phyloP scores from a whole-genome alignment of 2,797 vertebrate genomes.

The Manis javanica region DNA sequence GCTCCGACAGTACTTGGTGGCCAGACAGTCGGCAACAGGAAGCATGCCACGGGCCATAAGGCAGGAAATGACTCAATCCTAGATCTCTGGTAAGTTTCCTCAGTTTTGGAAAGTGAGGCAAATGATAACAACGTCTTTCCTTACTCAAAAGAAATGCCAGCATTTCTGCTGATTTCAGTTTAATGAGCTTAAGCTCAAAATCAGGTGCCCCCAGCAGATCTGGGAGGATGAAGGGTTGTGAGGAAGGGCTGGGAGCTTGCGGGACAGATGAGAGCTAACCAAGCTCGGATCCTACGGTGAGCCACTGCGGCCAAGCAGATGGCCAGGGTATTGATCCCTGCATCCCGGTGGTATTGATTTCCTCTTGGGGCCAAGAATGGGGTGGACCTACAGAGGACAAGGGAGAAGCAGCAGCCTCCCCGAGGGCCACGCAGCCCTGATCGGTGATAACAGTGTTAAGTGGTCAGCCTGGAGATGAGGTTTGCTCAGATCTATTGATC shows the following conservation, averaged over 20 bases:
- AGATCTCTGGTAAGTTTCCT: slow-evolving; percentile 82
- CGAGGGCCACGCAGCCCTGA: slow-evolving; percentile 70
- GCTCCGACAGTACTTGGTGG: slow-evolving; percentile 85
- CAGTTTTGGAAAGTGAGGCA: slow-evolving; percentile 71
- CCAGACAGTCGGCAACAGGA: slow-evolving; percentile 82
- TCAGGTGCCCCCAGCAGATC: not conserved
- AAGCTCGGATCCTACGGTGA: slow-evolving; percentile 68
- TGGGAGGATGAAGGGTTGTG: not conserved
- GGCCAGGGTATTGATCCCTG: slow-evolving; percentile 70
- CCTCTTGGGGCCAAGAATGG: slow-evolving; percentile 66
- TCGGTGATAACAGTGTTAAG: slow-evolving; percentile 71
- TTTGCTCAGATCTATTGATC: slow-evolving; percentile 79
- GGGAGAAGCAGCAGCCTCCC: slow-evolving; percentile 57
- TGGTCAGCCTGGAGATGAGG: slow-evolving; percentile 74
- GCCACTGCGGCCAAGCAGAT: slow-evolving; percentile 58
- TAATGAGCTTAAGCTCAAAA: slow-evolving; percentile 62
- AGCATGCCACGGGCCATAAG: slow-evolving; percentile 86
- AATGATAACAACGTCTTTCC: slow-evolving; percentile 66
- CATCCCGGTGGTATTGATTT: slow-evolving; percentile 73
- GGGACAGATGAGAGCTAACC: slow-evolving; percentile 14
- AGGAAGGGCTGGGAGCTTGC: not conserved
- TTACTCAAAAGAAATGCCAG: slow-evolving; percentile 46
- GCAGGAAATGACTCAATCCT: slow-evolving; percentile 85
- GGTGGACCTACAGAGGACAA: slow-evolving; percentile 63
- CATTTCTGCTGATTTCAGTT: slow-evolving; percentile 62